Evolutionary conservation across 64 coral and sea anemone species (phyloP).

Genomic region (Dendrophyllia cribrosa): DNA sequence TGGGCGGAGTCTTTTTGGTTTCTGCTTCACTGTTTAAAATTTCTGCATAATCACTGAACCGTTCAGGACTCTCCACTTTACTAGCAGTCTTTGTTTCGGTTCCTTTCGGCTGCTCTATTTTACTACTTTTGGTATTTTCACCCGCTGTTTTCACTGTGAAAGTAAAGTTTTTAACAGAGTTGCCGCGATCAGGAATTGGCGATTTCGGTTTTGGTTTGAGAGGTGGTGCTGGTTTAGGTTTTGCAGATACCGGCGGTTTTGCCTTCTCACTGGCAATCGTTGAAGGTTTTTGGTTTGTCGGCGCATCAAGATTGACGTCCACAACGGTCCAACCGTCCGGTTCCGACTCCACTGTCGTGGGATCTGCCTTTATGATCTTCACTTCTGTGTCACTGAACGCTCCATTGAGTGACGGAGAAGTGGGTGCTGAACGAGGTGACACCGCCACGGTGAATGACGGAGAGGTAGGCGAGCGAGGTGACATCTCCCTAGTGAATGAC

Average conservation of each 20-base stretch:
- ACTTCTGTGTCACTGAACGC: neutral
- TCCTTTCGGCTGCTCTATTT: neutral
- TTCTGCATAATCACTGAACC: neutral
- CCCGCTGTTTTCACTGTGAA: neutral
- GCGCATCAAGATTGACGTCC: neutral
- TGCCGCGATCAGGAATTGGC: neutral
- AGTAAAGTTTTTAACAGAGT: neutral
- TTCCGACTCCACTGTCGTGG: neutral
- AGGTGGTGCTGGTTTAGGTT: constrained; percentile 12
- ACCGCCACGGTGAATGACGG: neutral
- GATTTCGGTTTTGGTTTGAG: constrained; percentile 52
- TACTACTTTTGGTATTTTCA: neutral
- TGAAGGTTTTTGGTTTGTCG: neutral
- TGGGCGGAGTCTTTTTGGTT: neutral
- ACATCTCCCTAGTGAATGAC: neutral
- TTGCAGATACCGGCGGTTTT: constrained; percentile 1
- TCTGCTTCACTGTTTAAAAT: neutral
- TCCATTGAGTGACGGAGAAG: neutral
- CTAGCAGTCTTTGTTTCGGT: neutral
- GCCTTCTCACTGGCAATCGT: neutral
- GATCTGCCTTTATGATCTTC: neutral
- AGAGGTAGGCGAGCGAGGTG: neutral
- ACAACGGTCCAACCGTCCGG: constrained; percentile 49
- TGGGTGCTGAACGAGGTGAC: neutral
- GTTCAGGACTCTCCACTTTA: neutral